Base-by-base conservation (phyloP, 2,888 invertebrate species). In the Icerya purchasi region DNA sequence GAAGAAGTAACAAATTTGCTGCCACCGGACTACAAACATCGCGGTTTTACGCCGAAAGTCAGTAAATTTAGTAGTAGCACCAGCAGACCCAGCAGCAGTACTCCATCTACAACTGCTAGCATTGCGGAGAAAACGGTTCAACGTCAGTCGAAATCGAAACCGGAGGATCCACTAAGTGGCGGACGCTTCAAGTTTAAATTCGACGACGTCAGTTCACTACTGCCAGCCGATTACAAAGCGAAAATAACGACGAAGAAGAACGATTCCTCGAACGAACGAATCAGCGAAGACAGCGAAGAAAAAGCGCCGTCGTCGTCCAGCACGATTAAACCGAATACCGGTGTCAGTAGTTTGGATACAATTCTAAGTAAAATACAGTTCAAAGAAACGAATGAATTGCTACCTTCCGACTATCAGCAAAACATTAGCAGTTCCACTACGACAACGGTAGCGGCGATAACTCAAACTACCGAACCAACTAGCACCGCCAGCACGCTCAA, bases 221-320 rank as follows among this genome's bases (percentile, higher is more conserved):
- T 83, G 61, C 83, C 83, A 1, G 78, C 81, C 66, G 79, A 76
- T 56, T 82, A 75, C 65, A 79, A 79, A 56, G 49, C 68, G 72
- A n/a, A 72, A 72, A 59, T 66, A 2, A 59, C 65, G 54, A 59
- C 63, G 2, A 62, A 62, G 21, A 62, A 63, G 22, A 36, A 14
- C 14, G 14, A 36, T 14, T 8, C 8, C 36, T 8, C 8, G 8
- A 36, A 36, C 14, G 14, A 8, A 14, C 36, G 36, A 36, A n/a
- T n/a, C n/a, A 36, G 14, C 36, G 36, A 36, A 36, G 5, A 5
- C 14, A 36, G 14, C 5, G 36, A 36, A 36, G 36, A 36, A 36
- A 36, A 36, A 36, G 5, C 36, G 14, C 36, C 36, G 36, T 5
- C 36, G 14, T 36, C 36, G 36, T 8, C 14, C 36, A 14, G 5